Percentiles rank a stretch among this genome's conserved stretches.
Evolutionary conservation across 2,113 vertebrate genomes (phyloP).

Genomic region (Protomyctophum bolini): DNA sequence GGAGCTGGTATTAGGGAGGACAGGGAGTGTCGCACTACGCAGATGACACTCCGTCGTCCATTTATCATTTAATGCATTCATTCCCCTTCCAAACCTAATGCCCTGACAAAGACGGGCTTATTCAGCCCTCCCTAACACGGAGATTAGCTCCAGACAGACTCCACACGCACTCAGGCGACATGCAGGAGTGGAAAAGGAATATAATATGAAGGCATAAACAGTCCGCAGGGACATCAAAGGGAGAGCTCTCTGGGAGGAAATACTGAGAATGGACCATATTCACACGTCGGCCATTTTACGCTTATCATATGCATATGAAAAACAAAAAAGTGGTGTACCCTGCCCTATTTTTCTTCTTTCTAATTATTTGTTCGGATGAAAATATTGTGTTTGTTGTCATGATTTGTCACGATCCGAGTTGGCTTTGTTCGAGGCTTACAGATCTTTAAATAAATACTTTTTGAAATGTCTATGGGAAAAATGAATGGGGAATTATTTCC

Average conservation of each 20-base stretch:
- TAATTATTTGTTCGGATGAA: too few relatives aligned
- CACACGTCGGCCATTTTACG: too few relatives aligned
- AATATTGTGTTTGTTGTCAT: too few relatives aligned
- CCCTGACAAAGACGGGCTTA: constrained; percentile 61
- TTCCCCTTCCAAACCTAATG: not conserved
- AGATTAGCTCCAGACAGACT: constrained; percentile 59
- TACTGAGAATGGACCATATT: too few relatives aligned
- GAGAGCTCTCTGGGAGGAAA: constrained; percentile 4
- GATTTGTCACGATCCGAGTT: too few relatives aligned
- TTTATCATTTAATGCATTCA: constrained; percentile 66
- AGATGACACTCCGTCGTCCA: constrained; percentile 23
- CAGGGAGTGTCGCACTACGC: constrained; percentile 3
- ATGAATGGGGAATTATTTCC: too few relatives aligned
- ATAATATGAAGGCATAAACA: constrained; percentile 50
- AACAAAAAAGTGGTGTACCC: too few relatives aligned
- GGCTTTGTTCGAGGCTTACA: too few relatives aligned
- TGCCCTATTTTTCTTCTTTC: too few relatives aligned
- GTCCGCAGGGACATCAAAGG: constrained; percentile 39
- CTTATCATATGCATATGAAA: too few relatives aligned
- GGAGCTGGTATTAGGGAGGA: not conserved
- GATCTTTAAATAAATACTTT: too few relatives aligned
- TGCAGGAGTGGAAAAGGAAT: constrained; percentile 10
- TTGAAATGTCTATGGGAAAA: too few relatives aligned
- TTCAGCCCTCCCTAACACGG: constrained; percentile 62
- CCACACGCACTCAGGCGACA: constrained; percentile 35